Evolutionary conservation across 2,888 invertebrate genomes (phyloP), one percentile per base, ranked within the genome.

Genomic region (Heliconius ismenius): DNA sequence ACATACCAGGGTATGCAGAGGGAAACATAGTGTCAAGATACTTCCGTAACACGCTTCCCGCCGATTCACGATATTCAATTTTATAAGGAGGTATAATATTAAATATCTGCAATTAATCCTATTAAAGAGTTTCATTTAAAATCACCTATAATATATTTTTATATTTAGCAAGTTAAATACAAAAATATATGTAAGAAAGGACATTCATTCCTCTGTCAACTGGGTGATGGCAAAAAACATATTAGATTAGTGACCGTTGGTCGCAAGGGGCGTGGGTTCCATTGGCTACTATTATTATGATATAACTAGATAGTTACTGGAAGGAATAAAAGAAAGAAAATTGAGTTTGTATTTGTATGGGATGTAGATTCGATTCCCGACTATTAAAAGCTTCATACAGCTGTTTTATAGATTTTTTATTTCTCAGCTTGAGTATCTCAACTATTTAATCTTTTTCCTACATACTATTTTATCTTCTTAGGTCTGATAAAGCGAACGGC

Each of bases 171-270:
- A 32, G 11, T 65, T 62, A 62, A 24, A 49, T 21, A 49, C 18
- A 49, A 21, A 21, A 21, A 49, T 49, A 85, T 83, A 87, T 92
- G 92, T 89, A 49, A 88, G 85, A 81, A 83, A 36, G 86, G 24
- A 68, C 76, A 79, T 32, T 74, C 78, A 86, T 89, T 89, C 89
- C 89, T 90, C 91, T 90, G 91, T 92, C 92, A 90, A 88, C 85
- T 87, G 84, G 83, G 82, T 81, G 85, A 86, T 84, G 85, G 82
- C 86, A 87, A 89, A 89, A 89, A 91, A 91, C 85, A 92, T 92
- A 93, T 93, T 92, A 92, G 92, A 93, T 93, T 93, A 92, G 92
- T 88, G 88, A 82, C 88, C 88, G 83, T 86, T 86, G 88, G 84
- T 86, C 89, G 83, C 87, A 83, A 83, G 88, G 88, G 88, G 84